Evolutionary conservation across 2,888 invertebrate species (phyloP).

Genomic region (Apamea epomidion): DNA sequence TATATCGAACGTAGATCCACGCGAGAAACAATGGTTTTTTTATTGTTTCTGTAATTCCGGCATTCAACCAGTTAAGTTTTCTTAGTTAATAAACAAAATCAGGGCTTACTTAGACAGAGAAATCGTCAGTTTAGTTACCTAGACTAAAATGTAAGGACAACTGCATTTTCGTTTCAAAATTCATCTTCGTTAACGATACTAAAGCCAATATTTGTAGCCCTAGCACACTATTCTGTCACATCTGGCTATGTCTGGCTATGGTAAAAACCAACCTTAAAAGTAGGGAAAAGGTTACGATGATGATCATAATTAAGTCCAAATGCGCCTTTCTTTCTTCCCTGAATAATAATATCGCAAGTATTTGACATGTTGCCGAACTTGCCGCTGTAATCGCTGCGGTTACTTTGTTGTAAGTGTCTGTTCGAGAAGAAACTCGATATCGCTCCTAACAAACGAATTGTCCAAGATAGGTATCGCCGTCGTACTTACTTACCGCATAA

Average conservation of each 20-base stretch:
- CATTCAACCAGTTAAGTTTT: too few species aligned
- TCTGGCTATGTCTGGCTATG: neutral
- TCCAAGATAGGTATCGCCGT: neutral
- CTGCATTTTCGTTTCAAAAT: neutral
- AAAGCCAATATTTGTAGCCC: neutral
- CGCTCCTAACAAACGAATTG: conserved; percentile 1
- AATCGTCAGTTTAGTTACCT: too few species aligned
- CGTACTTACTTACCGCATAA: conserved; percentile 27
- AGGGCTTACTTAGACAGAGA: too few species aligned
- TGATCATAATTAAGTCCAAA: neutral
- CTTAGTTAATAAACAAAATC: too few species aligned
- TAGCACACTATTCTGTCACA: neutral
- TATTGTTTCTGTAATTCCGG: neutral
- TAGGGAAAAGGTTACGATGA: neutral
- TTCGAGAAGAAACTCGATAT: conserved; percentile 17
- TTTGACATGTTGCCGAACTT: conserved; percentile 2
- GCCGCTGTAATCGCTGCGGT: neutral
- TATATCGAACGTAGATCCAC: neutral
- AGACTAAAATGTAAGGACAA: neutral
- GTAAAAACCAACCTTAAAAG: neutral
- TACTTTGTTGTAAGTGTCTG: neutral
- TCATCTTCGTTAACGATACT: too few species aligned
- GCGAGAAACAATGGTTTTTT: neutral
- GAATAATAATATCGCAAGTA: neutral
- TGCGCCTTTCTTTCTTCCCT: neutral